phyloP scores from a whole-genome alignment of 2,888 invertebrate genomes.

The Heliconius aoede region DNA sequence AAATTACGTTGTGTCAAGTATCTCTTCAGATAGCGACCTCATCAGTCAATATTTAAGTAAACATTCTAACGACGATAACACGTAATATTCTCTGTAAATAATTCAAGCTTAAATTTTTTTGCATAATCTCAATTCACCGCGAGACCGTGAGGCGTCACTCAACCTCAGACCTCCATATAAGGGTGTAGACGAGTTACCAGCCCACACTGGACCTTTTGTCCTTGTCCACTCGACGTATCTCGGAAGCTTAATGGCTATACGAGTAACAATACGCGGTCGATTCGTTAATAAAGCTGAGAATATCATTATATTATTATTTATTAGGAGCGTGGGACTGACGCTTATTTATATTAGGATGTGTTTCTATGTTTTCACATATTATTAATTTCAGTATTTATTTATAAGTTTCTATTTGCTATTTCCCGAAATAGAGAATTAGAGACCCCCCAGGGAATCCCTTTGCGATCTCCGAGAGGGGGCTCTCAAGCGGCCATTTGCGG shows the following conservation, averaged over 20 bases:
- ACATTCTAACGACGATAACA: neutral
- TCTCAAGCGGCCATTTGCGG: too few relatives aligned
- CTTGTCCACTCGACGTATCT: slow-evolving; percentile 52
- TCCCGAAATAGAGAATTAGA: too few relatives aligned
- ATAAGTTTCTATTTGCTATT: neutral
- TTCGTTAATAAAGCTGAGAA: slow-evolving; percentile 33
- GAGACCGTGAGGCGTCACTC: slow-evolving; percentile 46
- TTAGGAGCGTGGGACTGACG: slow-evolving; percentile 22
- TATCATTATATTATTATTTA: slow-evolving; percentile 30
- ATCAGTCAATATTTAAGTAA: neutral
- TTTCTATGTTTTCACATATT: neutral
- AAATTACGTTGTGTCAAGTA: neutral
- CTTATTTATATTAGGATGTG: neutral
- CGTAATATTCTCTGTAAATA: neutral
- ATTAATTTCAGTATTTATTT: neutral
- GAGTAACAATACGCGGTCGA: slow-evolving; percentile 36
- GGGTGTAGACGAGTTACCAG: slow-evolving; percentile 55
- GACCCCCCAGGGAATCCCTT: too few relatives aligned
- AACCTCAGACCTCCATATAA: slow-evolving; percentile 65
- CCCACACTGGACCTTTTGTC: slow-evolving; percentile 62
- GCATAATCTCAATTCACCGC: slow-evolving; percentile 50
- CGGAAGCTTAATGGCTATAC: slow-evolving; percentile 44
- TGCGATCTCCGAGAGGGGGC: too few relatives aligned
- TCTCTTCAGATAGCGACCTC: slow-evolving; percentile 2
- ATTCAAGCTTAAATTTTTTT: slow-evolving; percentile 19